Base-by-base conservation (phyloP, 2,797 vertebrate genomes). In the Onychomys leucogaster region DNA sequence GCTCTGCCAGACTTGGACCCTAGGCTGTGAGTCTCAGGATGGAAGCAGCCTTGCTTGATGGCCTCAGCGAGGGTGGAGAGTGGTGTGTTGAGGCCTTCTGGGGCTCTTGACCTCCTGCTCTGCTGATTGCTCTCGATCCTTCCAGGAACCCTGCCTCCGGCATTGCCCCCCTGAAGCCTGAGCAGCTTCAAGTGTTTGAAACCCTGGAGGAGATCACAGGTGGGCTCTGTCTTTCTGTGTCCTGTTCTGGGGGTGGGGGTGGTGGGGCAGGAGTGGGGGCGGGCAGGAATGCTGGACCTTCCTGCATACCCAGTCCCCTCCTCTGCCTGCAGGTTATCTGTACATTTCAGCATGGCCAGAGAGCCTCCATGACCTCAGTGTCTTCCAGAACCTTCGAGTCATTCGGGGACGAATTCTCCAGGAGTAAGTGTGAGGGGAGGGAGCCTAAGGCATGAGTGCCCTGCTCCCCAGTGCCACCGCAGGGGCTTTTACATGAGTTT, bases 191-290 rank as follows among this genome's bases (percentile, higher is more conserved):
- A 4, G 97, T 98, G 86, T 99, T 99, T 4, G 98, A 98, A 97
- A 98, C 97, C n/a, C 98, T 99, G 96, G 99, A 99, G 97, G 99
- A 99, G 98, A 99, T 99, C 83, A 99, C 99, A 96, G 99, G 99
- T 99, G 98, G 49, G 96, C 63, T 41, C 75, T n/a, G 63, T 16
- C 29, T 80, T 65, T 93, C 69, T 57, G 78, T 1, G 2, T n/a
- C 65, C 67, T 78, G 49, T 63, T 92, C 6, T 3, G 0, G 0
- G 0, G 75, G 12, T 14, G 13, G 55, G 55, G 55, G 14, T n/a
- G 55, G 55, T 17, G 2, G 9, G 63, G 65, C 10, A 19, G 57
- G 57, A 23, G 21, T 59, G 59, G 32, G 32, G 16, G 21, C 1
- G 10, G 23, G 14, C 34, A 10, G 63, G 80, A 23, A 17, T 27